Conservation (phyloP, 2,797 vertebrate species). For the Ptychobarbus kaznakovi region DNA sequence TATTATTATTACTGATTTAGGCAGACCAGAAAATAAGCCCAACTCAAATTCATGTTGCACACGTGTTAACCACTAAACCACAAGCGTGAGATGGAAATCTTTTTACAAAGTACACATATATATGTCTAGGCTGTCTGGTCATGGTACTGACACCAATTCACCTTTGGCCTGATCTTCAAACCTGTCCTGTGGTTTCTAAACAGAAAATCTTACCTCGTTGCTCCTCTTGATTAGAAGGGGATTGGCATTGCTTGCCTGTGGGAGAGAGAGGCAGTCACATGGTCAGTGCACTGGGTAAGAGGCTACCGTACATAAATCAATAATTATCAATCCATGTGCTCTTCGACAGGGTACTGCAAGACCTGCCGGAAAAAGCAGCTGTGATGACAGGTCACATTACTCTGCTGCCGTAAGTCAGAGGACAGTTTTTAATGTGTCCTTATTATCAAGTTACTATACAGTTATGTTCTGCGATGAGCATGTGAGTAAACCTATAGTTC, state of each 20-base stretch:
- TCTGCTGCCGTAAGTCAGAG: neutral
- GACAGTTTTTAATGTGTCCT: neutral
- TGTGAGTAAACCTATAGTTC: constrained; percentile 24
- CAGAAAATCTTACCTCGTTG: constrained; percentile 82
- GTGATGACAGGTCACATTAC: constrained; percentile 17
- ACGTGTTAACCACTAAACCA: neutral
- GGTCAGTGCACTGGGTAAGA: constrained; percentile 23
- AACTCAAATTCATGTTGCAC: neutral
- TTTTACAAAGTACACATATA: neutral
- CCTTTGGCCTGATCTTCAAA: neutral
- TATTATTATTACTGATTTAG: neutral
- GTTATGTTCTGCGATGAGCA: constrained; percentile 1
- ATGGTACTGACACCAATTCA: neutral
- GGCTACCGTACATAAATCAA: constrained; percentile 14
- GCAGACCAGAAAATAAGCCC: neutral
- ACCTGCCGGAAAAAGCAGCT: constrained; percentile 10
- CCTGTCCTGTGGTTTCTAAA: neutral
- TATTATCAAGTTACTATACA: neutral
- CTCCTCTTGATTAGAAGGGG: constrained; percentile 87
- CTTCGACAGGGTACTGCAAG: constrained; percentile 10
- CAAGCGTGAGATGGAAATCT: neutral
- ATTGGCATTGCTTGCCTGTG: constrained; percentile 84
- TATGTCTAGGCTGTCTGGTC: neutral
- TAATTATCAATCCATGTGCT: constrained; percentile 9
- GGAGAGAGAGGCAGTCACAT: constrained; percentile 60